Conservation (phyloP, 2,113 vertebrate species). For the Brachionichthys hirsutus region DNA sequence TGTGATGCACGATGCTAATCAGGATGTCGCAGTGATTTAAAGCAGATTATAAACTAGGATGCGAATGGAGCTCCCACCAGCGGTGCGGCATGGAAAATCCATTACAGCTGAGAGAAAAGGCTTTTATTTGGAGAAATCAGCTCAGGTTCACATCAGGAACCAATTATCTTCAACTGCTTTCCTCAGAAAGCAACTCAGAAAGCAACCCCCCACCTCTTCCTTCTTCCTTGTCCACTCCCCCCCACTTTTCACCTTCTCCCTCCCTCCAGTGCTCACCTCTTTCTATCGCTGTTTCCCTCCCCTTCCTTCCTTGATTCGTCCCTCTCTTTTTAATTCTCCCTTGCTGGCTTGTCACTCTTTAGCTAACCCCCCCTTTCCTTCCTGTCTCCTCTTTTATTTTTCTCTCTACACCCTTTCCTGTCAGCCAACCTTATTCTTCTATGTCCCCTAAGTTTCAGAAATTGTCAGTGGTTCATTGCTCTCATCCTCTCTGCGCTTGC, state of each 20-base stretch:
- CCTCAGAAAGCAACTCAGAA: slow-evolving; percentile 33
- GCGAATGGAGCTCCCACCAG: slow-evolving; percentile 44
- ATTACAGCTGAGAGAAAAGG: slow-evolving; percentile 72
- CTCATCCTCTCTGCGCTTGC: slow-evolving; percentile 18
- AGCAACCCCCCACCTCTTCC: slow-evolving; percentile 26
- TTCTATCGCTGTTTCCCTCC: slow-evolving; percentile 12
- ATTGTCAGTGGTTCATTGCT: slow-evolving; percentile 12
- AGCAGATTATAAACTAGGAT: slow-evolving; percentile 47
- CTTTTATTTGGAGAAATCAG: slow-evolving; percentile 72
- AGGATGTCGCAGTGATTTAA: slow-evolving; percentile 31
- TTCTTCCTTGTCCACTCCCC: slow-evolving; percentile 40
- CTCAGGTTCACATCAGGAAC: slow-evolving; percentile 80
- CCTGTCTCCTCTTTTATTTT: slow-evolving; percentile 56
- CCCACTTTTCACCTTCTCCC: slow-evolving; percentile 15
- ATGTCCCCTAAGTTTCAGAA: slow-evolving; percentile 10
- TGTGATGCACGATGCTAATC: slow-evolving; percentile 32
- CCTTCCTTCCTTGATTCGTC: slow-evolving; percentile 35
- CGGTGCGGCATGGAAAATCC: slow-evolving; percentile 68
- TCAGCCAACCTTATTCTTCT: slow-evolving; percentile 25
- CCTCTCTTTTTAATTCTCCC: slow-evolving; percentile 21
- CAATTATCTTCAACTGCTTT: slow-evolving; percentile 70
- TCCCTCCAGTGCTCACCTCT: slow-evolving; percentile 13
- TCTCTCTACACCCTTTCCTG: slow-evolving; percentile 65
- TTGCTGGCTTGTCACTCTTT: slow-evolving; percentile 33
- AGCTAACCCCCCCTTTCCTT: slow-evolving; percentile 68